Conservation (phyloP, 2,797 vertebrate species). For the Lacerta viridis region DNA sequence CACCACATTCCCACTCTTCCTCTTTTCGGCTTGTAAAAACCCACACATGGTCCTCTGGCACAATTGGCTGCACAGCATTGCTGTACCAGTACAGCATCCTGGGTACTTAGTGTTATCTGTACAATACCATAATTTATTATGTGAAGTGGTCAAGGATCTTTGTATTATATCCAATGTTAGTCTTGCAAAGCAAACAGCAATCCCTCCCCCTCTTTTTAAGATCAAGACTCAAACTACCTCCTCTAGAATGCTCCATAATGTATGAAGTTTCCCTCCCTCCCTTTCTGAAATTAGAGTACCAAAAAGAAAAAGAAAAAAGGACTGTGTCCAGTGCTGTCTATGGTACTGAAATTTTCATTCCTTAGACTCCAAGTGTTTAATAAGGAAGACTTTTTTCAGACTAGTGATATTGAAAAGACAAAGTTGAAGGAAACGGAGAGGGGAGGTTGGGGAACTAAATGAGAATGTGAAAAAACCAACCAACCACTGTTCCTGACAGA, state of each 20-base stretch:
- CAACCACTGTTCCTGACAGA: no score
- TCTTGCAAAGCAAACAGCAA: neutral
- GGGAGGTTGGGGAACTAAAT: neutral
- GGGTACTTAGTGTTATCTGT: neutral
- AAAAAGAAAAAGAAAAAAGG: neutral
- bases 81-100: neutral
- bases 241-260: neutral
- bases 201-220: neutral
- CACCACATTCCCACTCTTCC: neutral
- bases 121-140: neutral
- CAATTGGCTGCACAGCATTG: neutral
- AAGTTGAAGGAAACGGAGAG: neutral
- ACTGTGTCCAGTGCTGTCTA: slow-evolving; percentile 81
- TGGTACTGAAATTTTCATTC: slow-evolving; percentile 86
- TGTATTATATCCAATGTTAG: neutral
- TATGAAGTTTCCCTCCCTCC: neutral
- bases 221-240: neutral
- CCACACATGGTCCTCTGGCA: no score
- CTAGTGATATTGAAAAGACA: neutral
- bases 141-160: neutral
- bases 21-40: neutral
- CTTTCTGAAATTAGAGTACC: neutral
- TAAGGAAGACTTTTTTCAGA: neutral
- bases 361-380: neutral
- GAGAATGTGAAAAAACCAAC: neutral